Evolutionary conservation across 2,113 vertebrate genomes (phyloP).

Genomic region (Kobus ellipsiprymnus): DNA sequence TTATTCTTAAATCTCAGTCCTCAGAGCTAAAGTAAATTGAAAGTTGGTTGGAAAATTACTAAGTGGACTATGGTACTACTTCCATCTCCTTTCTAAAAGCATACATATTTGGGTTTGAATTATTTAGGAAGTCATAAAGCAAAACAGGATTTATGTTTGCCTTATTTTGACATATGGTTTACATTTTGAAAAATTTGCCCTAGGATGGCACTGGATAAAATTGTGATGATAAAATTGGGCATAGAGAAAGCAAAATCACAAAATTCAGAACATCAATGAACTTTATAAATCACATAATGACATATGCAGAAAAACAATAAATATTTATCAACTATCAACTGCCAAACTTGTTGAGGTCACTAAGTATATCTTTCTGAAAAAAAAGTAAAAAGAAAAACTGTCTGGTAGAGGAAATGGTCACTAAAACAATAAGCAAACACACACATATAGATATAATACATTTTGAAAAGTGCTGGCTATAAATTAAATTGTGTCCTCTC

Average conservation of each 20-base stretch:
- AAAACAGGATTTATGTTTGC: constrained; percentile 50
- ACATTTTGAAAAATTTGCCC: constrained; percentile 50
- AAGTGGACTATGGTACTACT: constrained; percentile 32
- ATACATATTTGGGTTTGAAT: constrained; percentile 61
- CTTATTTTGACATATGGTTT: constrained; percentile 60
- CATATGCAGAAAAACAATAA: not conserved
- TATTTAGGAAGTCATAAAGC: constrained; percentile 64
- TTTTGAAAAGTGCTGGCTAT: not conserved
- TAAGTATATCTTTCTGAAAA: not conserved
- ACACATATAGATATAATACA: not conserved
- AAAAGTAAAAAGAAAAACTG: not conserved
- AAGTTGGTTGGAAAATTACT: constrained; percentile 62
- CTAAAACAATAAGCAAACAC: not conserved
- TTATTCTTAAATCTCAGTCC: constrained; percentile 33
- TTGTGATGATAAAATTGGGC: constrained; percentile 38
- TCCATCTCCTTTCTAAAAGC: constrained; percentile 51
- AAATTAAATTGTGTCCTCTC: not conserved
- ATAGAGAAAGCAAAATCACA: constrained; percentile 30
- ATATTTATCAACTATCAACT: constrained; percentile 31
- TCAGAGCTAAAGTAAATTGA: constrained; percentile 60
- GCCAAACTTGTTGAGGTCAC: not conserved
- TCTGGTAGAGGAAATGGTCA: not conserved
- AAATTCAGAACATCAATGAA: constrained; percentile 26
- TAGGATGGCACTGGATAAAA: constrained; percentile 41
- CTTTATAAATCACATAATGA: constrained; percentile 51